Base-by-base conservation (phyloP, 2,888 invertebrate species). In the Catonia carolina region DNA sequence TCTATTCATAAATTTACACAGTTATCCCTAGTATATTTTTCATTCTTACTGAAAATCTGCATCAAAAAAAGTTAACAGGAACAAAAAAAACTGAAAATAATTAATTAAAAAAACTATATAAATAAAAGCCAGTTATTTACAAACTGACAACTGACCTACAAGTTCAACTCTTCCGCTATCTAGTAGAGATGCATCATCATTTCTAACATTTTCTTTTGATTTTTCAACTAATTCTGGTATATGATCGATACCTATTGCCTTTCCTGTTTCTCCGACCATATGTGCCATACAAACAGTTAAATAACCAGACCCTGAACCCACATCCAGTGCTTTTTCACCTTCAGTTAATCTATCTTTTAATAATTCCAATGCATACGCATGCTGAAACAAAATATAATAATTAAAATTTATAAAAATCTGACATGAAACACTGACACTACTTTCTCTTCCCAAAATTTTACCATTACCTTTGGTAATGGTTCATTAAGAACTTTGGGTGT, bases 281-380 rank as follows among this genome's bases (percentile, higher is more conserved):
- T 86, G 75, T 15, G 89, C 85, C 85, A 96, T 92, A 68, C 94
- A 95, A 12, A 88, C 86, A 1, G 94, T 93, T 39, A 96, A 77
- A 71, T 95, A 96, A 2, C 96, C 96, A 59, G 92, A 91, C 1
- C 96, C 96, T 20, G 91, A 93, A 12, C 96, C 96, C 45, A 96
- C 91, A 74, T 96, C 96, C 61, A 96, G 74, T 2, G 90, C 90
- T 68, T 78, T 83, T 53, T 84, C 83, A 10, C 92, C 93, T 54
- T 83, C 81, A 27, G 76, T 73, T 49, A 96, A 74, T 65, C 91
- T 86, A 61, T 86, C 84, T 68, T 84, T 83, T 49, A 97, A 77
- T 62, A 84, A 77, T 75, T 96, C 93, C 68, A 96, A 75, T 27
- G 93, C 95, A 75, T 89, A 86, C 1, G 92, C 95, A 75, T 96